Evolutionary conservation across 2,113 vertebrate genomes (phyloP).

Genomic region (Crotalus tigris): DNA sequence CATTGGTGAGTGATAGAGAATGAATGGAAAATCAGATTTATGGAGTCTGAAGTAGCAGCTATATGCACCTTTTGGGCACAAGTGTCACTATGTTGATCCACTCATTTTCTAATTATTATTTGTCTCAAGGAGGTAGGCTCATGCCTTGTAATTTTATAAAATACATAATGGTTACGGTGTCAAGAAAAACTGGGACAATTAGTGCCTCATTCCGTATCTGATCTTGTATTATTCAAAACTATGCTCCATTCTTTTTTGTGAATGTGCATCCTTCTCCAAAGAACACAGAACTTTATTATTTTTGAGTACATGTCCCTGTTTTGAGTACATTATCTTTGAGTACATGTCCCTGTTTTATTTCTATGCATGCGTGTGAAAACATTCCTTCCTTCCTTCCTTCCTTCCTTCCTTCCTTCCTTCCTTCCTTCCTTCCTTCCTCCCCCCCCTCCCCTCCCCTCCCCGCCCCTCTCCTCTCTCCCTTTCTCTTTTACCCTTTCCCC

Average conservation of each 20-base stretch:
- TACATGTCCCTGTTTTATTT: neutral
- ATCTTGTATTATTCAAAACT: neutral
- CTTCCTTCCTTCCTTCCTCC: neutral
- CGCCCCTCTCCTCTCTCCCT: fast-evolving
- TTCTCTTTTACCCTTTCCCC: no score
- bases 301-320: neutral
- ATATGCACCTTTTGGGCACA: neutral
- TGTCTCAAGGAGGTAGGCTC: neutral
- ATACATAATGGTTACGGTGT: neutral
- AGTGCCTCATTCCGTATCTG: neutral
- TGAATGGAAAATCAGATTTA: neutral
- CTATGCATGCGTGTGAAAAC: neutral
- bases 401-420: neutral
- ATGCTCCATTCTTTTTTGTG: neutral
- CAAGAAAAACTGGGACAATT: neutral
- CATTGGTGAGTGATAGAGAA: no score
- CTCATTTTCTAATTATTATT: neutral
- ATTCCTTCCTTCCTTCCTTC: neutral
- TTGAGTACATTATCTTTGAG: neutral
- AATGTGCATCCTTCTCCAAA: neutral
- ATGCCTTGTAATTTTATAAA: neutral
- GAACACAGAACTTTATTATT: neutral
- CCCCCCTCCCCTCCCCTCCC: no score
- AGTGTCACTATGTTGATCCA: neutral
- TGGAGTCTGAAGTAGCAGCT: neutral